Evolutionary conservation across 1,140 invertebrate genomes (phyloP).

Genomic region (Mercenaria mercenaria): DNA sequence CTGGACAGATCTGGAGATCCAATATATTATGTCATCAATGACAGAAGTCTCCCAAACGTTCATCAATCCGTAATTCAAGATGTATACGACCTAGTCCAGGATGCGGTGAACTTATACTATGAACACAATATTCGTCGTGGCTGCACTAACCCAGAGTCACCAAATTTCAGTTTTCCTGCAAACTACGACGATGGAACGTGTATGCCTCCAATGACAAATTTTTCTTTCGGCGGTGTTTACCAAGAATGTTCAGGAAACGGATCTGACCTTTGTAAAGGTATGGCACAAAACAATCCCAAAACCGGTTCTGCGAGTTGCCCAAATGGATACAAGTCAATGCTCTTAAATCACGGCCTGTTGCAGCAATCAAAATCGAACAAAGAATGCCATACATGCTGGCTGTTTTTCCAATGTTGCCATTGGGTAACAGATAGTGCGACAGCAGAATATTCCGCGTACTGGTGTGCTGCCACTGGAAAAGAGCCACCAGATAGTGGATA

Average conservation of each 20-base stretch:
- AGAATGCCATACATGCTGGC: conserved; percentile 50
- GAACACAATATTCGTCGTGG: conserved; percentile 71
- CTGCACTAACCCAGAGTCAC: conserved; percentile 70
- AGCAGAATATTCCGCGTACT: conserved; percentile 18
- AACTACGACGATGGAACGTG: conserved; percentile 75
- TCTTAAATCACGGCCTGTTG: conserved; percentile 62
- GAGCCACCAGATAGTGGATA: conserved; percentile 64
- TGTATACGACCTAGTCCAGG: conserved; percentile 30
- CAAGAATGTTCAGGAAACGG: conserved; percentile 70
- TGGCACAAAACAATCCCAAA: conserved; percentile 65
- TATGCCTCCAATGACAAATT: conserved; percentile 57
- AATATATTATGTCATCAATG: conserved; percentile 74
- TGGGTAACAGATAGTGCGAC: not conserved
- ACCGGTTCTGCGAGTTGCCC: conserved; percentile 72
- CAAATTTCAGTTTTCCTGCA: conserved; percentile 73
- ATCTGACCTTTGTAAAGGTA: conserved; percentile 53
- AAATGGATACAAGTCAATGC: conserved; percentile 59
- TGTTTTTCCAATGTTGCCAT: conserved; percentile 36
- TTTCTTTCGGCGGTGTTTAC: conserved; percentile 76
- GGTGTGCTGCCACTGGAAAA: conserved; percentile 65
- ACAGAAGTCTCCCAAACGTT: conserved; percentile 73
- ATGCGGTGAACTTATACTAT: conserved; percentile 71
- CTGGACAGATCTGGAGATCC: conserved; percentile 79
- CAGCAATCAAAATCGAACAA: conserved; percentile 38
- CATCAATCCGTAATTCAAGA: conserved; percentile 57